Conservation (phyloP, 2,113 vertebrate genomes). For the Calonectris borealis region DNA sequence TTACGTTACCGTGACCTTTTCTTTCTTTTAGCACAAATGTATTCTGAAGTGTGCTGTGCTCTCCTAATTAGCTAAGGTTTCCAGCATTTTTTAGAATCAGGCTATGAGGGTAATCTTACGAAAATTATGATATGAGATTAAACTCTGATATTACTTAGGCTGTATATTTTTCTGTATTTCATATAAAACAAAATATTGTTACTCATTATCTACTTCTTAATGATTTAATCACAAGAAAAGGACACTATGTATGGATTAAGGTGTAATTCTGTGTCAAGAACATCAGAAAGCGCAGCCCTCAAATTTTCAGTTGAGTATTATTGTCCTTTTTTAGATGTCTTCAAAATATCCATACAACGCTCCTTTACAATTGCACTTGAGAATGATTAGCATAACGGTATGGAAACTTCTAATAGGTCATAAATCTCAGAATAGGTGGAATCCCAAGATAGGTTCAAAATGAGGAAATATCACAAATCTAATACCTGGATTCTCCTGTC, state of each 20-base stretch:
- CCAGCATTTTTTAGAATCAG: background rate
- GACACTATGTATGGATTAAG: background rate
- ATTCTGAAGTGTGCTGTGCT: background rate
- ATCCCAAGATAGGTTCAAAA: background rate
- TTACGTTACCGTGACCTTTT: background rate
- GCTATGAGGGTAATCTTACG: background rate
- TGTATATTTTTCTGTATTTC: background rate
- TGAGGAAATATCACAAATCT: background rate
- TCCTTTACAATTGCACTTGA: background rate
- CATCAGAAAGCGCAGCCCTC: background rate
- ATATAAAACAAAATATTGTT: background rate
- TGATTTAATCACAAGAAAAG: background rate
- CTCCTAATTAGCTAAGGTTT: background rate
- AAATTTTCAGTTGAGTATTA: background rate
- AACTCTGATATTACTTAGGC: background rate
- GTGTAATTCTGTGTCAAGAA: background rate
- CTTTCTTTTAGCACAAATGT: background rate
- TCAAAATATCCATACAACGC: background rate
- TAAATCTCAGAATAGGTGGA: background rate
- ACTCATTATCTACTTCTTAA: background rate
- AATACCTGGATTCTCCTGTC: background rate
- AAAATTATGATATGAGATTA: background rate
- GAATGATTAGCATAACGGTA: background rate
- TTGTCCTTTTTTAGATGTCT: background rate
- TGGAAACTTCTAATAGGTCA: background rate